phyloP scores from a whole-genome alignment of 2,888 invertebrate genomes.

The Leptinotarsa peninsularis region DNA sequence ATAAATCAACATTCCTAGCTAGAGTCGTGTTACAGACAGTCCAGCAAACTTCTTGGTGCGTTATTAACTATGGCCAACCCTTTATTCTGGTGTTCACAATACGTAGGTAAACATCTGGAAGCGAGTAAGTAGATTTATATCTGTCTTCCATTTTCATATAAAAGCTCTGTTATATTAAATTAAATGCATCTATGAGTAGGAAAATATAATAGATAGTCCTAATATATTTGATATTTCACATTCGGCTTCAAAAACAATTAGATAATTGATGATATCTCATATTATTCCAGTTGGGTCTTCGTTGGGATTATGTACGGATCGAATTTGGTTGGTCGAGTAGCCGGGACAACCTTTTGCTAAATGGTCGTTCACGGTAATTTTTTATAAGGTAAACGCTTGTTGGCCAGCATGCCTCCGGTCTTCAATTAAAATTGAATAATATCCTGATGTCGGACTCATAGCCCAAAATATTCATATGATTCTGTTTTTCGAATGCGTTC shows the following conservation, averaged over 20 bases:
- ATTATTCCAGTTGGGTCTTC: not conserved
- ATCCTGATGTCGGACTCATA: not conserved
- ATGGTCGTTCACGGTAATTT: not conserved
- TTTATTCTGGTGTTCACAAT: conserved; percentile 24
- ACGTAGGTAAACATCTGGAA: conserved; percentile 26
- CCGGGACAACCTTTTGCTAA: not conserved
- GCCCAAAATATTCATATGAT: not conserved
- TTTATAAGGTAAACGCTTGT: not conserved
- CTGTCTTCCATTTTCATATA: conserved; percentile 1
- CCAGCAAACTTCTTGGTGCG: conserved; percentile 23
- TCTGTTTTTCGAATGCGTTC: not conserved
- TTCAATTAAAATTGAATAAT: not conserved
- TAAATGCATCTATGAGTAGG: conserved; percentile 18
- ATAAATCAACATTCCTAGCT: conserved; percentile 12
- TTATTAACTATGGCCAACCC: conserved; percentile 21
- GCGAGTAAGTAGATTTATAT: conserved; percentile 31
- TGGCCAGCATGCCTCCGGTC: not conserved
- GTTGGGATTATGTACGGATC: not conserved
- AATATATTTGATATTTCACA: conserved; percentile 6
- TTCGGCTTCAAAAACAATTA: not conserved
- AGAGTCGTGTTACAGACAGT: conserved; percentile 14
- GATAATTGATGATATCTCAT: conserved; percentile 4
- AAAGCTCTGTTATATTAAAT: conserved; percentile 25
- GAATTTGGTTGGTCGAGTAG: not conserved
- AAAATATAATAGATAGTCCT: conserved; percentile 7